Base-by-base conservation (phyloP, 30 jellyfish, hydroid and myxozoan species). In the Pelagia noctiluca region DNA sequence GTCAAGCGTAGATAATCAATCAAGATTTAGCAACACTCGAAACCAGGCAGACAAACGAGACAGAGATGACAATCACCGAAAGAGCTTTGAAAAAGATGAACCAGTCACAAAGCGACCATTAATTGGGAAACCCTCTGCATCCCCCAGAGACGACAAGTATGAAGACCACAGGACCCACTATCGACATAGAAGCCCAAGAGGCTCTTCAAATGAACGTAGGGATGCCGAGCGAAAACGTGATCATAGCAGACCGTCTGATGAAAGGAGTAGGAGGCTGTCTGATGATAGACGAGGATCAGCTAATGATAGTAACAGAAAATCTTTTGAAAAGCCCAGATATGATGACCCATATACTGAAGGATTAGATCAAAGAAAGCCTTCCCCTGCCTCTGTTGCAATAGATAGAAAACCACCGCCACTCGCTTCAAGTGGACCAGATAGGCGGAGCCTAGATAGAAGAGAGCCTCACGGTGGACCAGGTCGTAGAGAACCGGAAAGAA, bases 381-480 rank as follows among this genome's bases (percentile, higher is more conserved):
- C n/a, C n/a, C n/a, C n/a, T n/a, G n/a, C n/a, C n/a, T n/a, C n/a
- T n/a, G n/a, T n/a, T n/a, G n/a, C n/a, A n/a, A n/a, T n/a, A n/a
- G n/a, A n/a, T n/a, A n/a, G n/a, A n/a, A n/a, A n/a, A n/a, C n/a
- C n/a, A n/a, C n/a, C n/a, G n/a, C n/a, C n/a, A n/a, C n/a, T n/a
- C n/a, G n/a, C n/a, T n/a, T n/a, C n/a, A n/a, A 63, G 49, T 8
- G 75, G 75, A 13, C 10, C 75, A n/a, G 24, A 22, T 24, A 63
- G 75, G 38, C 11, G 61, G 16, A 47, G 16, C 23, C 29, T 2
- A 25, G 72, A 81, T 0, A 80, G 74, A 23, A 75, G 77, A n/a
- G 74, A 85, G 29, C 28, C 70, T 33, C 69, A 82, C 31, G 70
- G 75, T 13, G 38, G 50, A 3, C 82, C 53, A 21, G 75, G 60